These are phyloP conservation scores for Stegophylla sp. DNA, from an alignment of 2,888 invertebrate genomes.

Conservation along the genomic window DNA sequence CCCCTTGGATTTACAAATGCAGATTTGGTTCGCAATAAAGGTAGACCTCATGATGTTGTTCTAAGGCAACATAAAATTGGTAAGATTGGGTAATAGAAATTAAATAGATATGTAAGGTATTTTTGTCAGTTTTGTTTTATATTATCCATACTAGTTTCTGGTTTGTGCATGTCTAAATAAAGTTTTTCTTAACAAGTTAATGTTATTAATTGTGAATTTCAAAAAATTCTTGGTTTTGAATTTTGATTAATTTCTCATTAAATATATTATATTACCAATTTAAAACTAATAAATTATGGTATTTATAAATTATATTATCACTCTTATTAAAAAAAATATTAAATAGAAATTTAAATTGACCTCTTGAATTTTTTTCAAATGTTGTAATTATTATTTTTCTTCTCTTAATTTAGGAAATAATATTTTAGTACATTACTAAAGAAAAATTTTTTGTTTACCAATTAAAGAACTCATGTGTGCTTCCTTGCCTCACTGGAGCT, in stretches of 20 bases:
- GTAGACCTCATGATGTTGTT: constrained; percentile 70
- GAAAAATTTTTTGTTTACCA: too few relatives aligned
- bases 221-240: too few relatives aligned
- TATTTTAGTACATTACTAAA: too few relatives aligned
- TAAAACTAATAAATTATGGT: too few relatives aligned
- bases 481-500: too few relatives aligned
- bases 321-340: too few relatives aligned
- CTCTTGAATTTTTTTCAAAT: too few relatives aligned
- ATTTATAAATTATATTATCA: too few relatives aligned
- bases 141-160: constrained; percentile 15
- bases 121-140: constrained; percentile 24
- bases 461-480: too few relatives aligned
- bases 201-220: neutral
- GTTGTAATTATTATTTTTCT: too few relatives aligned
- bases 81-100: constrained; percentile 65
- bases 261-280: neutral
- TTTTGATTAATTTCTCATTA: neutral
- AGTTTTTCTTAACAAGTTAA: constrained; percentile 34
- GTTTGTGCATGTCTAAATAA: constrained; percentile 45
- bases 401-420: too few relatives aligned
- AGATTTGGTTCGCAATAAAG: constrained; percentile 68
- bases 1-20: constrained; percentile 88
- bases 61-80: constrained; percentile 73
- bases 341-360: too few relatives aligned
- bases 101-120: constrained; percentile 25